A percentile compares a stretch with the other conserved stretches of the same genome.
Conservation (phyloP, 2,113 vertebrate genomes). For the Ptychochromis oligacanthus region DNA sequence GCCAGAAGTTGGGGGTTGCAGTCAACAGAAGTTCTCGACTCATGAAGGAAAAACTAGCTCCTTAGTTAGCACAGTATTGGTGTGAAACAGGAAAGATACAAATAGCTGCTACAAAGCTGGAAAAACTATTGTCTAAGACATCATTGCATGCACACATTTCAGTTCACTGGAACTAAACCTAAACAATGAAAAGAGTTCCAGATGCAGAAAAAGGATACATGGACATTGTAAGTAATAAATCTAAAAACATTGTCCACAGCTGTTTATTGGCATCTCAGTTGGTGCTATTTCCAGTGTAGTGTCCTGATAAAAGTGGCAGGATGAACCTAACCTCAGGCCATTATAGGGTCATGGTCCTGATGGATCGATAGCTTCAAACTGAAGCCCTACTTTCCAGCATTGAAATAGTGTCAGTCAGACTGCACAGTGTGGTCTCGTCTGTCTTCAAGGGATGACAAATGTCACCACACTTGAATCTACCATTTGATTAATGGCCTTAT, state of each 20-base stretch:
- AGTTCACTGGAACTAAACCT: background rate
- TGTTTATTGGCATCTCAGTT: conserved; percentile 57
- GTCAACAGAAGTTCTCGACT: too few species aligned
- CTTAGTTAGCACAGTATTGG: background rate
- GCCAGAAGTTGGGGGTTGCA: too few species aligned
- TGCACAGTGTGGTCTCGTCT: conserved; percentile 6
- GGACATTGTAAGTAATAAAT: background rate
- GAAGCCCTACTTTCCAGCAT: conserved; percentile 64
- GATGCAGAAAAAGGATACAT: background rate
- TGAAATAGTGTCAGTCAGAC: conserved; percentile 49
- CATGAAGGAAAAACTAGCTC: background rate
- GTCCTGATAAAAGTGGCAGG: conserved; percentile 78
- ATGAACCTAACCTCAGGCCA: conserved; percentile 77
- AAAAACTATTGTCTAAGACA: background rate
- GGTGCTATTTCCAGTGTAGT: conserved; percentile 57
- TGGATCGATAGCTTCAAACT: conserved; percentile 78
- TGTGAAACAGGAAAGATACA: background rate
- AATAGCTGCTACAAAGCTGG: background rate
- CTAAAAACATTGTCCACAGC: conserved; percentile 16
- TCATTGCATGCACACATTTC: background rate
- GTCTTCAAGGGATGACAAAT: conserved; percentile 24
- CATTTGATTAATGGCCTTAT: background rate
- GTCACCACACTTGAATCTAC: background rate
- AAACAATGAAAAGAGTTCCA: background rate
- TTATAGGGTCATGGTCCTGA: conserved; percentile 68